Conservation (phyloP, 2,113 vertebrate genomes). For the Uria lomvia region DNA sequence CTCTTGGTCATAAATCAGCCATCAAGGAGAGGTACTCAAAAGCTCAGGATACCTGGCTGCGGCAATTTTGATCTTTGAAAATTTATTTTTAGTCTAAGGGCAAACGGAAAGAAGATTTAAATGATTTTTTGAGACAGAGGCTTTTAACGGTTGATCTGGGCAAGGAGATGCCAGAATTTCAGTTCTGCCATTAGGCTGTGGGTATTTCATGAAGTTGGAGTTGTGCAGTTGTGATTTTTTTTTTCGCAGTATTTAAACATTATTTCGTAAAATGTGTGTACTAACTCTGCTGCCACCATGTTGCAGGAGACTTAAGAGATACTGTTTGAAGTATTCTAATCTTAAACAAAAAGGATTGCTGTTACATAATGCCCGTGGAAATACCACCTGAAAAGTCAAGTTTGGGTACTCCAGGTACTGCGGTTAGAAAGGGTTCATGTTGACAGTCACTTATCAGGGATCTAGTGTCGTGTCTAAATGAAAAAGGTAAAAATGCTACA, state of each 20-base stretch:
- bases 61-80: background rate
- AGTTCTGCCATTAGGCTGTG: background rate
- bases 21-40: background rate
- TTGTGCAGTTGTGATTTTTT: background rate
- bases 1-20: background rate
- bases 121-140: background rate
- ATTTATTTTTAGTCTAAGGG: background rate
- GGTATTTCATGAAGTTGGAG: background rate
- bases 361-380: background rate
- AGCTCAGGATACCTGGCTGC: background rate
- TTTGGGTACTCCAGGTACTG: background rate
- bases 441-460: background rate
- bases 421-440: background rate
- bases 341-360: background rate
- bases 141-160: background rate
- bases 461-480: background rate
- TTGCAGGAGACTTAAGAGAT: background rate
- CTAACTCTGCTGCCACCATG: background rate
- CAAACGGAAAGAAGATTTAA: slow-evolving; percentile 14
- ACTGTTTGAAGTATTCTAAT: background rate
- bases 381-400: background rate
- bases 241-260: background rate
- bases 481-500: background rate
- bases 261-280: background rate
- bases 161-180: background rate